A percentile compares a stretch with the other conserved stretches of the same genome.
Conservation (phyloP, 2,797 vertebrate species). For the Anableps anableps region DNA sequence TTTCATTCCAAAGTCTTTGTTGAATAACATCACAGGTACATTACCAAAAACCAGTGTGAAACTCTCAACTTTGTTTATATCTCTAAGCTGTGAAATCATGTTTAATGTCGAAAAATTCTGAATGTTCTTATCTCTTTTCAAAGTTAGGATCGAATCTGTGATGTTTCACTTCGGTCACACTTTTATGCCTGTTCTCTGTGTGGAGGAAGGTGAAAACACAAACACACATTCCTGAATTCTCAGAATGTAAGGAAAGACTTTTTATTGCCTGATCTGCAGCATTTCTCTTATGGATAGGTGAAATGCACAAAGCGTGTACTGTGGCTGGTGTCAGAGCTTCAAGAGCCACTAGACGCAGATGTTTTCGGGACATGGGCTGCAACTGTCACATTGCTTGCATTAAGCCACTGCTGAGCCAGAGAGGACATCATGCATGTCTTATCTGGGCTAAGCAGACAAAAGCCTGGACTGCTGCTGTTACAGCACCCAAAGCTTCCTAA, state of each 20-base stretch:
- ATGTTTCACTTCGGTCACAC: slow-evolving; percentile 18
- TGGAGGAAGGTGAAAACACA: slow-evolving; percentile 9
- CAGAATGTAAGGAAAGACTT: slow-evolving; percentile 13
- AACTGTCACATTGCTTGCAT: background rate
- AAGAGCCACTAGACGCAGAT: background rate
- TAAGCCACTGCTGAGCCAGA: background rate
- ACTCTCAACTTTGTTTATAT: slow-evolving; percentile 11
- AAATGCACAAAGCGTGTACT: background rate
- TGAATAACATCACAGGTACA: slow-evolving; percentile 21
- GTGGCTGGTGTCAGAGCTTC: background rate
- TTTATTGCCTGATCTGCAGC: slow-evolving; percentile 4
- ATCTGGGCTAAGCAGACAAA: background rate
- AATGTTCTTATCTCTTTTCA: slow-evolving; percentile 5
- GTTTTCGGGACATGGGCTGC: background rate
- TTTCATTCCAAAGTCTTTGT: slow-evolving; percentile 12
- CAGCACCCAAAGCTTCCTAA: background rate
- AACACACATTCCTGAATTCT: background rate
- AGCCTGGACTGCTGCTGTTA: background rate
- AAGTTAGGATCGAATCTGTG: background rate
- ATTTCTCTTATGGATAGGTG: background rate
- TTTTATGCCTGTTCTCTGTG: background rate
- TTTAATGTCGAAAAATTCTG: slow-evolving; percentile 4
- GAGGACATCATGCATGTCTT: background rate
- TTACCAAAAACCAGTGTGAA: slow-evolving; percentile 36
- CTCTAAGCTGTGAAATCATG: slow-evolving; percentile 26